These are phyloP conservation scores for Hanleya hanleyi DNA, from an alignment of 2,888 invertebrate genomes.

Conservation along the genomic window DNA sequence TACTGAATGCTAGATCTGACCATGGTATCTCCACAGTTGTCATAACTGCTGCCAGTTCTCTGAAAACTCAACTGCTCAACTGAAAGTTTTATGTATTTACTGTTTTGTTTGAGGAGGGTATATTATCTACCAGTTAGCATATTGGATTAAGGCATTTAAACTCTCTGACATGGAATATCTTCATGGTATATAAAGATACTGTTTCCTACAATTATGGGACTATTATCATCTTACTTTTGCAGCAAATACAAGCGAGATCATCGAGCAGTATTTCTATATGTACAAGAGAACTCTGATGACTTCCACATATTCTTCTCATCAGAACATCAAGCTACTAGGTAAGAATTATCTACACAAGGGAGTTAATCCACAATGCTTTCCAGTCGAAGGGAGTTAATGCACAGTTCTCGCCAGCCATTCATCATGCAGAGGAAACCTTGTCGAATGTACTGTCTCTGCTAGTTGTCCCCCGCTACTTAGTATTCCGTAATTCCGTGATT, in stretches of 20 bases:
- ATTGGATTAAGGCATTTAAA: not conserved
- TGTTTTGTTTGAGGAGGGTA: too few species aligned
- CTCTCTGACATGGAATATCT: not conserved
- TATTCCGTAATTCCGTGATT: too few species aligned
- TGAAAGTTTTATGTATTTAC: too few species aligned
- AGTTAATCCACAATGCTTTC: not conserved
- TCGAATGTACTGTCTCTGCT: too few species aligned
- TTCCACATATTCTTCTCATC: constrained; percentile 99
- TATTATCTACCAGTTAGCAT: too few species aligned
- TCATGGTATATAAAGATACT: not conserved
- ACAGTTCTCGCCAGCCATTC: not conserved
- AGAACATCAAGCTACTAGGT: constrained; percentile 84
- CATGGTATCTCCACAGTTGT: too few species aligned
- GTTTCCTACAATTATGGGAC: too few species aligned
- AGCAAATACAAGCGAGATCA: constrained; percentile 97
- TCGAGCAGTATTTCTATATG: constrained; percentile 95
- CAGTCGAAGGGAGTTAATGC: not conserved
- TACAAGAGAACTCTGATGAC: constrained; percentile 95
- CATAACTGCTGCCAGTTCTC: too few species aligned
- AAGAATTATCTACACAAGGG: constrained; percentile 8
- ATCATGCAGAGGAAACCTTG: not conserved
- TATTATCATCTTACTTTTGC: constrained; percentile 51
- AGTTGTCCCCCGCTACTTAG: too few species aligned
- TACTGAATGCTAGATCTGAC: too few species aligned
- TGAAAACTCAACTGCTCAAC: too few species aligned